Evolutionary conservation across 2,888 invertebrate genomes (phyloP).

Genomic region (Cantharis lateralis): DNA sequence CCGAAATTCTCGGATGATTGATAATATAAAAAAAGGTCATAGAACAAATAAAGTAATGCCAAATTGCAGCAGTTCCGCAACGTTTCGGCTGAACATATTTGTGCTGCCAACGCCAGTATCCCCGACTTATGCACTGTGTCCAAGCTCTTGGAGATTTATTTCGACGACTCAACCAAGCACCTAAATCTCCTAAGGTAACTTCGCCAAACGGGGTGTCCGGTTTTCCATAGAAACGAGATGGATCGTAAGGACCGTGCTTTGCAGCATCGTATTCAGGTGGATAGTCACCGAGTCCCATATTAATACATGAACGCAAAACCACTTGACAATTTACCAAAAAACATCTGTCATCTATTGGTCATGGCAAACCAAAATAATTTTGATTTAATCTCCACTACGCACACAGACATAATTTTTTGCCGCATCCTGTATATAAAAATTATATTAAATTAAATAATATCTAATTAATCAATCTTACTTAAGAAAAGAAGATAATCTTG

Average conservation of each 20-base stretch:
- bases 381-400: no score
- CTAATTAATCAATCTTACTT: no score
- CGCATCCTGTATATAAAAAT: neutral
- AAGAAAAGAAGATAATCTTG: neutral
- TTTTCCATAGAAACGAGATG: constrained; percentile 92
- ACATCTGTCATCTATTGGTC: neutral
- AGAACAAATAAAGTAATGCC: constrained; percentile 69
- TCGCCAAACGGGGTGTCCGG: constrained; percentile 87
- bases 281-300: constrained; percentile 86
- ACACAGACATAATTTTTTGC: neutral
- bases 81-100: constrained; percentile 82
- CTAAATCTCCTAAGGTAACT: constrained; percentile 83
- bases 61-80: constrained; percentile 75
- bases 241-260: constrained; percentile 92
- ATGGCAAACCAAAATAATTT: neutral
- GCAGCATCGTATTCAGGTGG: constrained; percentile 88
- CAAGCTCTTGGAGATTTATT: constrained; percentile 75
- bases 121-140: constrained; percentile 70
- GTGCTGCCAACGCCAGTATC: constrained; percentile 93
- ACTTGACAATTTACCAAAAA: neutral
- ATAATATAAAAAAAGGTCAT: constrained; percentile 80
- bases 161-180: constrained; percentile 81
- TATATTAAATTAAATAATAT: neutral
- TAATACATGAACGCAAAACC: neutral
- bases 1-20: constrained; percentile 74